A percentile compares a stretch with the other conserved stretches of the same genome.
Evolutionary conservation across 1,140 invertebrate species (phyloP).

Genomic region (Drosophila ercepeae): DNA sequence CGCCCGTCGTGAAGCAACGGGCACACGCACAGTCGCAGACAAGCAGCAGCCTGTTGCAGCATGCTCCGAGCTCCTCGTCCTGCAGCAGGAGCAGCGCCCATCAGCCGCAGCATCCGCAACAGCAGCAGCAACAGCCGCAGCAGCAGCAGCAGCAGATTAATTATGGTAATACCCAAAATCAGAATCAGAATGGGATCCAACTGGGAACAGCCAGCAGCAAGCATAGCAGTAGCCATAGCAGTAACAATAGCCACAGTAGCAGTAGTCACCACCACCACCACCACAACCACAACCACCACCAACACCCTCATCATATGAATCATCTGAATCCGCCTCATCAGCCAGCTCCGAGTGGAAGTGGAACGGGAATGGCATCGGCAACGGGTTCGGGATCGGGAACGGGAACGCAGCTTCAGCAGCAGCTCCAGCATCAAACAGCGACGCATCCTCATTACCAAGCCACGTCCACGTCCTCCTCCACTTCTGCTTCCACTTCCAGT

Average conservation of each 20-base stretch:
- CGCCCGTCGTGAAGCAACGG: conserved; percentile 78
- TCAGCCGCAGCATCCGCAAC: conserved; percentile 32
- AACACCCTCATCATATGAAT: conserved; percentile 42
- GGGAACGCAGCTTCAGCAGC: conserved; percentile 56
- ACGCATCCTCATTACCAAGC: conserved; percentile 79
- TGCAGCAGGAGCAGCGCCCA: conserved; percentile 39
- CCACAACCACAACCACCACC: conserved; percentile 61
- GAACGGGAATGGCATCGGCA: conserved; percentile 76
- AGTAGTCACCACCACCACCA: conserved; percentile 63
- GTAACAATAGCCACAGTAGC: conserved; percentile 53
- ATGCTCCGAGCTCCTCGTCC: conserved; percentile 52
- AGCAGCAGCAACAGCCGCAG: conserved; percentile 44
- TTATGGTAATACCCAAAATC: conserved; percentile 71
- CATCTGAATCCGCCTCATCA: conserved; percentile 46
- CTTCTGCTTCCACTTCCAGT: conserved; percentile 82
- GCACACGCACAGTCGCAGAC: conserved; percentile 84
- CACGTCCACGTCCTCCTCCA: conserved; percentile 69
- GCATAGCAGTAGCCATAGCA: conserved; percentile 50
- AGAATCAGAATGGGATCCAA: conserved; percentile 53
- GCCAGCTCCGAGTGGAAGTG: conserved; percentile 75
- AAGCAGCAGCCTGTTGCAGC: conserved; percentile 70
- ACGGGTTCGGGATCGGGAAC: conserved; percentile 59
- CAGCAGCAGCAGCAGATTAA: conserved; percentile 66
- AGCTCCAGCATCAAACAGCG: conserved; percentile 26
- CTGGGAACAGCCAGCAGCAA: conserved; percentile 45